Evolutionary conservation across 1,140 invertebrate species (phyloP).

Genomic region (Euborellia annulipes): DNA sequence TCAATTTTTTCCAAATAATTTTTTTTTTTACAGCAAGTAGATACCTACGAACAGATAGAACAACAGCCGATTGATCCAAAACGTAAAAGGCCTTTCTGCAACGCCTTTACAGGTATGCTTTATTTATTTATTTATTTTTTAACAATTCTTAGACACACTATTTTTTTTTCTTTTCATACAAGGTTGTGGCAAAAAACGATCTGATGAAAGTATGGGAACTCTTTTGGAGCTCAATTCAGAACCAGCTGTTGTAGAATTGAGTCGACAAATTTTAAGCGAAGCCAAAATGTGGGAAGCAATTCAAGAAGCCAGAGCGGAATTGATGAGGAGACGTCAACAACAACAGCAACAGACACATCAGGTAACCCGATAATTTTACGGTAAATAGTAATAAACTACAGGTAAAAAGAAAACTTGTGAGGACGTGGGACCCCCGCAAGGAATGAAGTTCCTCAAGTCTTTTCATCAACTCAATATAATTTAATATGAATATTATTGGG

Average conservation of each 20-base stretch:
- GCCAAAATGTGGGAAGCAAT: constrained; percentile 61
- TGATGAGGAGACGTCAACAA: constrained; percentile 37
- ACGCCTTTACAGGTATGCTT: constrained; percentile 59
- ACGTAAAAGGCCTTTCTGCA: constrained; percentile 50
- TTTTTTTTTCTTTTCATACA: too few relatives aligned
- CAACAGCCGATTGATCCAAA: constrained; percentile 26
- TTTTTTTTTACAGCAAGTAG: constrained; percentile 5
- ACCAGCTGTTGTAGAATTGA: constrained; percentile 50
- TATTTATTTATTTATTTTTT: constrained; percentile 11
- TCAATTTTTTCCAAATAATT: too few relatives aligned
- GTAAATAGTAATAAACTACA: too few relatives aligned
- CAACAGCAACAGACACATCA: too few relatives aligned
- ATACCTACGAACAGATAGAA: constrained; percentile 6
- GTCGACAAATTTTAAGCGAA: constrained; percentile 55
- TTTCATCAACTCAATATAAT: too few relatives aligned
- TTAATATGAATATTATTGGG: too few relatives aligned
- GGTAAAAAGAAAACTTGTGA: too few relatives aligned
- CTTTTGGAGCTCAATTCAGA: constrained; percentile 46
- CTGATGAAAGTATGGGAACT: constrained; percentile 43
- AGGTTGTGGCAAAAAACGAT: constrained; percentile 49
- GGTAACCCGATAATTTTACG: too few relatives aligned
- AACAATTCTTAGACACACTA: too few relatives aligned
- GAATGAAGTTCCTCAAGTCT: too few relatives aligned
- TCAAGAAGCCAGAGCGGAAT: constrained; percentile 51
- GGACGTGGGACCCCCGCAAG: too few relatives aligned